Percentiles rank a stretch among this genome's conserved stretches.
Evolutionary conservation across 2,797 vertebrate species (phyloP).

Genomic region (Malacoctenus gilli): DNA sequence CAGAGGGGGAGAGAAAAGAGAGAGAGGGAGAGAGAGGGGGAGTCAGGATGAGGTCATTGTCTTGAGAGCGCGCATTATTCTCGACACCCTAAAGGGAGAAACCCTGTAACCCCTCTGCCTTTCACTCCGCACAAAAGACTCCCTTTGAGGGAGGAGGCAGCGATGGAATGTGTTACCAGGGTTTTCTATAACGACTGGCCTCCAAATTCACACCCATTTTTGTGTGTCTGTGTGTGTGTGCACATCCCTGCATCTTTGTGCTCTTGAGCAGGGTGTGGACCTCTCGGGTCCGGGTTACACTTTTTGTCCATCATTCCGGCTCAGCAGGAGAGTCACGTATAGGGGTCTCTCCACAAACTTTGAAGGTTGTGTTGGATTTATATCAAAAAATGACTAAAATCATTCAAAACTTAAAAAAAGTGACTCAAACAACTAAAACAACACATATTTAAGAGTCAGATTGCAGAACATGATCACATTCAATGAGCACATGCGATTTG

Average conservation of each 20-base stretch:
- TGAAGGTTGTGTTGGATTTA: too few species aligned
- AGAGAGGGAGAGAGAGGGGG: conserved; percentile 18
- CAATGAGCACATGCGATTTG: too few species aligned
- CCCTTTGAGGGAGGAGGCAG: conserved; percentile 65
- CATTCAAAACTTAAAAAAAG: too few species aligned
- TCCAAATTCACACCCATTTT: conserved; percentile 56
- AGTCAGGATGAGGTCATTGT: conserved; percentile 76
- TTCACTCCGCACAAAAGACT: conserved; percentile 76
- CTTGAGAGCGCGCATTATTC: conserved; percentile 71
- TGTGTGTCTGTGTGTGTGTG: conserved; percentile 14
- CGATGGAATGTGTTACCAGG: conserved; percentile 77
- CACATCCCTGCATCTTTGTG: conserved; percentile 11
- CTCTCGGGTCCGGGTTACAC: too few species aligned
- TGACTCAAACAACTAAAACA: too few species aligned
- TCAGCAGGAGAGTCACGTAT: too few species aligned
- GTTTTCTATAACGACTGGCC: conserved; percentile 57
- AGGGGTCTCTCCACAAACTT: too few species aligned
- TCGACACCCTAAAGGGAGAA: conserved; percentile 77
- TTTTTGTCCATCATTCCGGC: too few species aligned
- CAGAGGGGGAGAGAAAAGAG: conserved; percentile 1
- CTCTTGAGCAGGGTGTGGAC: too few species aligned
- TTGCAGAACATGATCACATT: too few species aligned
- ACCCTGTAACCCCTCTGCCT: conserved; percentile 76
- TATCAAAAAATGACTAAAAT: too few species aligned
- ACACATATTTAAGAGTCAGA: too few species aligned